These are phyloP conservation scores for Ischnus inquisitorius DNA, from an alignment of 2,888 invertebrate genomes.

Conservation along the genomic window DNA sequence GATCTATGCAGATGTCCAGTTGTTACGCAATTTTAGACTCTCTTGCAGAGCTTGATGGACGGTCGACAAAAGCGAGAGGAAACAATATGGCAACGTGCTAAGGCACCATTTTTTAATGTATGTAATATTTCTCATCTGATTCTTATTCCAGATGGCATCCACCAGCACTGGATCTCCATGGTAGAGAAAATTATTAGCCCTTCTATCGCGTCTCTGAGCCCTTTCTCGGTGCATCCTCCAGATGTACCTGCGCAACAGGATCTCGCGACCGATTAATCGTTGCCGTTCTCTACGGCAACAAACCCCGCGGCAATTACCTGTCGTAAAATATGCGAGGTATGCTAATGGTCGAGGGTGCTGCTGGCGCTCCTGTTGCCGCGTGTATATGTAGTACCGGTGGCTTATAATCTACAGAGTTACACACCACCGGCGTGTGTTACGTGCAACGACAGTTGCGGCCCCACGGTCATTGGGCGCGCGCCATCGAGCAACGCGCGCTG, in stretches of 20 bases:
- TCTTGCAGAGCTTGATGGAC: no score
- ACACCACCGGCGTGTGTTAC: slow-evolving; percentile 21
- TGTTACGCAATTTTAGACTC: no score
- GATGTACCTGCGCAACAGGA: slow-evolving; percentile 15
- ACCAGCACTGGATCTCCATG: no score
- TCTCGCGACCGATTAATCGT: slow-evolving; percentile 72
- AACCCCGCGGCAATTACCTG: slow-evolving; percentile 76
- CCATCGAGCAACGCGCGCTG: slow-evolving; percentile 34
- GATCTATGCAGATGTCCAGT: no score
- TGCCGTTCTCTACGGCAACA: slow-evolving; percentile 70
- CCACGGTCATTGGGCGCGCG: slow-evolving; percentile 61
- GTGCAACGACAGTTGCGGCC: slow-evolving; percentile 41
- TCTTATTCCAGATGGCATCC: no score
- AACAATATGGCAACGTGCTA: no score
- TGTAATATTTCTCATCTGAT: no score
- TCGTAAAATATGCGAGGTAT: slow-evolving; percentile 76
- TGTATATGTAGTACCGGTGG: slow-evolving; percentile 17
- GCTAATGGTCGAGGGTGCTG: slow-evolving; percentile 68
- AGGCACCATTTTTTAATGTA: no score
- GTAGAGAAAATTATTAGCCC: not conserved
- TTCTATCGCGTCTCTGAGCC: no score
- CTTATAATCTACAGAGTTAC: slow-evolving; percentile 6
- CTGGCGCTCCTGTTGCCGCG: slow-evolving; percentile 19
- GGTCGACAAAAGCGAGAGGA: no score
- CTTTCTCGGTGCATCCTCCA: no score